These are phyloP conservation scores for Vespertilio murinus DNA, from an alignment of 2,797 vertebrate species.

Conservation along the genomic window DNA sequence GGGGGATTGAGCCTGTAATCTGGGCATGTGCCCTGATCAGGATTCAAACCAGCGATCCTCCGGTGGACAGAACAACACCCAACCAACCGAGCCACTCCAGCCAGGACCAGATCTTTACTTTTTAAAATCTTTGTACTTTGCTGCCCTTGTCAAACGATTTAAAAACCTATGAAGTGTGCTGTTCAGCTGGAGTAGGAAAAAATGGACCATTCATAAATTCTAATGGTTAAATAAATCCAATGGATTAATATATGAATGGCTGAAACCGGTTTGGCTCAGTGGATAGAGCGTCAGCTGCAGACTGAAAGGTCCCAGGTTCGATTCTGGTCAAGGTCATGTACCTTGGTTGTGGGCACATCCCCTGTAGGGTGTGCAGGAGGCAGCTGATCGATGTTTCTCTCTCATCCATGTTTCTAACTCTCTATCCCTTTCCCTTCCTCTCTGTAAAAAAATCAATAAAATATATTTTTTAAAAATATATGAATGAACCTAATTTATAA, in stretches of 20 bases:
- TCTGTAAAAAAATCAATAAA: no score
- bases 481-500: neutral
- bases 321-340: no score
- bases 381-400: no score
- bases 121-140: constrained; percentile 18
- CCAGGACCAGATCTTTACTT: neutral
- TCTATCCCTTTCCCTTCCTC: no score
- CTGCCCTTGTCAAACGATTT: constrained; percentile 26
- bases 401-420: no score
- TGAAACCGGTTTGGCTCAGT: no score
- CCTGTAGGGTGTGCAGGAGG: no score
- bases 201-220: neutral
- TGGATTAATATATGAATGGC: neutral
- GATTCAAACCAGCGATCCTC: neutral
- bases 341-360: no score
- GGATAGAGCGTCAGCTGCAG: no score
- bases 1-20: neutral
- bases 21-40: neutral
- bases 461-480: no score
- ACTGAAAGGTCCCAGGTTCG: no score
- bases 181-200: constrained; percentile 1
- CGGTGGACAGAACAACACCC: neutral
- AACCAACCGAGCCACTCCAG: neutral
- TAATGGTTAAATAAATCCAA: neutral
- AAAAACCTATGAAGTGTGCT: constrained; percentile 15